Evolutionary conservation across 2,888 invertebrate genomes (phyloP).

Genomic region (Rhingia rostrata): DNA sequence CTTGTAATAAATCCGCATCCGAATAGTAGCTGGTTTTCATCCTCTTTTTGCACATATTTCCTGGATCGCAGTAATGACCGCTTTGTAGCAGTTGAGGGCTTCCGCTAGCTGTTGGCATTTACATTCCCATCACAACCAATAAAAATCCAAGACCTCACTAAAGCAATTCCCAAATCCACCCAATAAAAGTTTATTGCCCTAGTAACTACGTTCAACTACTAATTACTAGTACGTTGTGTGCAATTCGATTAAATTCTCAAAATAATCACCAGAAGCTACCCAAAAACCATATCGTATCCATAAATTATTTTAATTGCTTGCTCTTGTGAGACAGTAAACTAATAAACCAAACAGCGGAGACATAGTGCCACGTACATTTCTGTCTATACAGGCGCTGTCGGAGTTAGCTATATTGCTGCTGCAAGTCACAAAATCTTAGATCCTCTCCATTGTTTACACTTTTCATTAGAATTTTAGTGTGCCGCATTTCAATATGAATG

Average conservation of each 20-base stretch:
- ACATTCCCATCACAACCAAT: too few species aligned
- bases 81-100: too few species aligned
- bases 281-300: neutral
- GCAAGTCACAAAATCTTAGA: neutral
- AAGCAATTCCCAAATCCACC: too few species aligned
- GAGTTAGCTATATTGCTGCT: neutral
- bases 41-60: too few species aligned
- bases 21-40: too few species aligned
- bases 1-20: too few species aligned
- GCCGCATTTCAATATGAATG: neutral
- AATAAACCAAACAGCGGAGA: slow-evolving; percentile 1
- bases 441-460: neutral
- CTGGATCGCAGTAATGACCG: too few species aligned
- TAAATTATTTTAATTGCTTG: slow-evolving; percentile 2
- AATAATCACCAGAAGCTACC: neutral
- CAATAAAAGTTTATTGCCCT: too few species aligned
- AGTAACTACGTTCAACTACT: too few species aligned
- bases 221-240: neutral
- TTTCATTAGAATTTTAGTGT: neutral
- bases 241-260: neutral
- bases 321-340: neutral
- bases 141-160: too few species aligned
- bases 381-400: neutral
- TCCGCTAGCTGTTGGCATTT: too few species aligned
- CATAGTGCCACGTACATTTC: neutral